Percentiles rank a stretch among this genome's conserved stretches.
Conservation (phyloP, 1,140 invertebrate species). For the Drosophila albomicans region DNA sequence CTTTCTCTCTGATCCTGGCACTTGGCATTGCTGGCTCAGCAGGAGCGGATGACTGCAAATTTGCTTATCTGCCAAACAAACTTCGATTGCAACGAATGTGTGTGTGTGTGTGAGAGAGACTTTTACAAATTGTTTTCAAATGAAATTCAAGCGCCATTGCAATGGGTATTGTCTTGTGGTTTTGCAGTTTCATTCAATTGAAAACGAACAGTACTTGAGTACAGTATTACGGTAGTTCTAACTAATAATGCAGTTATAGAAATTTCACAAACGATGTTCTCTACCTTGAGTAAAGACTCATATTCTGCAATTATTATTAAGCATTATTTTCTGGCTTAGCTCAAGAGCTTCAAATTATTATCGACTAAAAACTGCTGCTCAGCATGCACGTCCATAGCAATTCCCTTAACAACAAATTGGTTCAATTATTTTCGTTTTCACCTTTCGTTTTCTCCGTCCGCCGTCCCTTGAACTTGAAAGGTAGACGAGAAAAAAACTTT, state of each 20-base stretch:
- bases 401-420: conserved; percentile 73
- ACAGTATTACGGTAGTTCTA: background rate
- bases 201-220: background rate
- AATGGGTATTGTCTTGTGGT: conserved; percentile 37
- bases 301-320: background rate
- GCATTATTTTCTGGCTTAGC: background rate
- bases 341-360: background rate
- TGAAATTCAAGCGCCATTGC: conserved; percentile 67
- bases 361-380: background rate
- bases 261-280: too few species aligned
- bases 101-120: conserved; percentile 55
- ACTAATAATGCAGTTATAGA: background rate
- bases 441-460: background rate
- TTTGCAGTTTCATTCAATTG: conserved; percentile 21
- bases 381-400: conserved; percentile 43
- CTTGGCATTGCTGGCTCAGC: conserved; percentile 66
- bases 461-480: conserved; percentile 25
- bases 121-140: conserved; percentile 82
- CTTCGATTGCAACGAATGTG: conserved; percentile 68
- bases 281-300: background rate
- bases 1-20: conserved; percentile 44
- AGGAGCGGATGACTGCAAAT: conserved; percentile 61
- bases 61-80: conserved; percentile 83
- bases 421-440: conserved; percentile 72
- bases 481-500: conserved; percentile 83